phyloP scores from a whole-genome alignment of 1,140 invertebrate genomes.

The Diabrotica virgifera region DNA sequence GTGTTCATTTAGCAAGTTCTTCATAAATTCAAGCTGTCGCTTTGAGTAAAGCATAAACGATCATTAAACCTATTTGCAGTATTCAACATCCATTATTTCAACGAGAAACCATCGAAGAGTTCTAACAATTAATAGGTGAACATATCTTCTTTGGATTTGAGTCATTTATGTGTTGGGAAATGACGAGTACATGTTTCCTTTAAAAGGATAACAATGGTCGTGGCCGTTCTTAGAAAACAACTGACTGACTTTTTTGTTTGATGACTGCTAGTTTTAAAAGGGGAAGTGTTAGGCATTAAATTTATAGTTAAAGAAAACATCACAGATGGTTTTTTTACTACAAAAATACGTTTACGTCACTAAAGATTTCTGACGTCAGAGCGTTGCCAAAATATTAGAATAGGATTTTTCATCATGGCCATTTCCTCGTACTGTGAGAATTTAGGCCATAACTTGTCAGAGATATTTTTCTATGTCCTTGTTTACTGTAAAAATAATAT shows the following conservation, averaged over 20 bases:
- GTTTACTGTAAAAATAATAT: neutral
- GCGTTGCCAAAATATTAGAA: neutral
- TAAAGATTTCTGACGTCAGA: too few species aligned
- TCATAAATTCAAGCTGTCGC: too few species aligned
- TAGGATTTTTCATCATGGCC: too few species aligned
- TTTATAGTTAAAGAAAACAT: neutral
- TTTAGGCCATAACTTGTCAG: neutral
- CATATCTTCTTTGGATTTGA: neutral
- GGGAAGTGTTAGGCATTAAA: neutral
- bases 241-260: neutral
- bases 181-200: neutral
- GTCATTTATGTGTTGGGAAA: neutral
- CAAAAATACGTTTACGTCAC: too few species aligned
- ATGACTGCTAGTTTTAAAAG: neutral
- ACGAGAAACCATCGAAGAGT: too few species aligned
- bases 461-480: neutral
- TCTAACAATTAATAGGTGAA: slow-evolving; percentile 2
- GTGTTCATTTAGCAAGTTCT: too few species aligned
- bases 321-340: neutral
- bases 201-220: slow-evolving; percentile 2
- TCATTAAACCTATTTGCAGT: too few species aligned
- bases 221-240: neutral
- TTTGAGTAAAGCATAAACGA: too few species aligned
- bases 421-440: too few species aligned
- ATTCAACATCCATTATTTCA: too few species aligned